Percentiles rank a stretch among this genome's conserved stretches.
These are phyloP conservation scores for Polietes domitor DNA, from an alignment of 2,888 invertebrate genomes.

Conservation along the genomic window DNA sequence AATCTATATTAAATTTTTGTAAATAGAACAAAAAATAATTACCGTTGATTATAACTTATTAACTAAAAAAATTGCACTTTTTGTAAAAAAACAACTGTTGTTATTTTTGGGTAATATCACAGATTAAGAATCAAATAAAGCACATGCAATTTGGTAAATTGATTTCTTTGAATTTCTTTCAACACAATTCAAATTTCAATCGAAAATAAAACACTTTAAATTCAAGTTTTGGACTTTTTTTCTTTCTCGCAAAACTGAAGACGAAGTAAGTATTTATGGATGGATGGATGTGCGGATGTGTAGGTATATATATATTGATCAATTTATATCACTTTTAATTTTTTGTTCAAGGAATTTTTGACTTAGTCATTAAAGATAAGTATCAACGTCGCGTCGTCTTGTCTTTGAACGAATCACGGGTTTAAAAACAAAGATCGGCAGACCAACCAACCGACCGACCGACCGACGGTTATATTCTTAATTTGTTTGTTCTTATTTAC, in stretches of 20 bases:
- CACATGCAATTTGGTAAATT: background rate
- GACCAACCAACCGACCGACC: background rate
- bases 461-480: conserved; percentile 7
- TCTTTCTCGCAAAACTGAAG: background rate
- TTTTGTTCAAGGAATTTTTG: background rate
- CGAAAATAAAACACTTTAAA: background rate
- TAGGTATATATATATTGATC: background rate
- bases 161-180: background rate
- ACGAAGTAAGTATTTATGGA: background rate
- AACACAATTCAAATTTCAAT: background rate
- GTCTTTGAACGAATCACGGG: background rate
- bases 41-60: background rate
- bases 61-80: background rate
- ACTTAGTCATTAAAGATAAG: conserved; percentile 30
- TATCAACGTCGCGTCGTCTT: background rate
- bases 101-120: conserved; percentile 2
- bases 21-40: background rate
- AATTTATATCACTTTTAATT: conserved; percentile 33
- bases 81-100: background rate
- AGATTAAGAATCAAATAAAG: background rate
- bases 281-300: background rate
- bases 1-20: too few species aligned
- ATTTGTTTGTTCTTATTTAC: background rate
- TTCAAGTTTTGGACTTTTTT: too few species aligned
- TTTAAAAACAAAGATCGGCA: background rate